A percentile compares a stretch with the other conserved stretches of the same genome.
Evolutionary conservation across 1,140 invertebrate species (phyloP).

Genomic region (Habropoda laboriosa): DNA sequence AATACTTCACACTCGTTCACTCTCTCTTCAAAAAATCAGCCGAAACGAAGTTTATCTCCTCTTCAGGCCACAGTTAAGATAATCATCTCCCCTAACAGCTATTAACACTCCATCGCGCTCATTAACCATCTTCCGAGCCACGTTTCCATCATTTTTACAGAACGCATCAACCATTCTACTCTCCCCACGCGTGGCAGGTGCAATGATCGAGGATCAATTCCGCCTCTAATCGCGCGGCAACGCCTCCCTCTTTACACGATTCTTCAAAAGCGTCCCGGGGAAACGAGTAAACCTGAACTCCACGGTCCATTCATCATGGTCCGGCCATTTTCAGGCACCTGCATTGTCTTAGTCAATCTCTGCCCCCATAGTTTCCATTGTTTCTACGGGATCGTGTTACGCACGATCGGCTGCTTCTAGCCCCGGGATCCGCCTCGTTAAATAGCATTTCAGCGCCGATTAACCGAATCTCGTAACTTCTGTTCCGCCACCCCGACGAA

Average conservation of each 20-base stretch:
- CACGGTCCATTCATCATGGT: constrained; percentile 57
- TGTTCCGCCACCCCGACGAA: constrained; percentile 51
- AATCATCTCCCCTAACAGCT: neutral
- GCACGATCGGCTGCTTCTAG: constrained; percentile 27
- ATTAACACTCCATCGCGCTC: neutral
- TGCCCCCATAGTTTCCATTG: constrained; percentile 39
- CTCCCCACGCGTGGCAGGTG: constrained; percentile 33
- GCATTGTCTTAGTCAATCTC: constrained; percentile 65
- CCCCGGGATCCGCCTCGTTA: constrained; percentile 38
- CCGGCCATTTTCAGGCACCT: constrained; percentile 48
- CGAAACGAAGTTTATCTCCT: too few relatives aligned
- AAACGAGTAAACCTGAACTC: constrained; percentile 39
- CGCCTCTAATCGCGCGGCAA: constrained; percentile 51
- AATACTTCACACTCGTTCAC: too few relatives aligned
- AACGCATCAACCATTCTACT: neutral
- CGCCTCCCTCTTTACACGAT: constrained; percentile 58
- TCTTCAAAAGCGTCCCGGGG: constrained; percentile 47
- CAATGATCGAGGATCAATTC: constrained; percentile 55
- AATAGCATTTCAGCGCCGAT: constrained; percentile 57
- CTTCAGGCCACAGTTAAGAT: neutral
- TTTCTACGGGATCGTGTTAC: constrained; percentile 38
- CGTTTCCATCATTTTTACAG: neutral
- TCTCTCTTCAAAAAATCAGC: too few relatives aligned
- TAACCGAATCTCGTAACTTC: constrained; percentile 51
- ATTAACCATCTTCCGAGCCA: too few relatives aligned